phyloP scores from a whole-genome alignment of 2,113 vertebrate genomes.

The Desmodus rotundus region DNA sequence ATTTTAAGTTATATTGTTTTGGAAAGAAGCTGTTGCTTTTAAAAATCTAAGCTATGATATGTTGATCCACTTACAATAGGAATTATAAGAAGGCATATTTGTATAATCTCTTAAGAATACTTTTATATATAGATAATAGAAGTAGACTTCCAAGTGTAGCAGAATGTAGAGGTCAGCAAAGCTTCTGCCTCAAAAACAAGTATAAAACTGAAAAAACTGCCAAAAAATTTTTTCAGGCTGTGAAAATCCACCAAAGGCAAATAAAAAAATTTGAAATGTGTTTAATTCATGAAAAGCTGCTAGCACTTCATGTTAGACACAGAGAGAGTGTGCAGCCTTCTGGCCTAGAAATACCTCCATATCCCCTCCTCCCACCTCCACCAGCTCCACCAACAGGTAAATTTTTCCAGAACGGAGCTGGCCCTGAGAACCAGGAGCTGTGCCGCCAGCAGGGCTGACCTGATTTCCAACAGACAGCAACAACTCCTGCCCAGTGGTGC shows the following conservation, averaged over 20 bases:
- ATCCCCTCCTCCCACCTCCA: too few relatives aligned
- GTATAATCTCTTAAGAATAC: not conserved
- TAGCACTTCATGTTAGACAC: not conserved
- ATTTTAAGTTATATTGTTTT: conserved; percentile 12
- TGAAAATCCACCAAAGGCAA: not conserved
- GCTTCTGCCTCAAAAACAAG: not conserved
- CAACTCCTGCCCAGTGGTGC: not conserved
- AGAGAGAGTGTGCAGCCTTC: not conserved
- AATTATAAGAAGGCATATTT: not conserved
- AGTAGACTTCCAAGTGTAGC: not conserved
- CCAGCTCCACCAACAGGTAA: not conserved
- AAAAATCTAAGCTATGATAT: not conserved
- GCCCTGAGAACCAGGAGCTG: not conserved
- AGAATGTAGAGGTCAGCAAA: conserved; percentile 1
- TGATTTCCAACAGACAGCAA: not conserved
- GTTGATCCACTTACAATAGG: not conserved
- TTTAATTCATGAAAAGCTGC: not conserved
- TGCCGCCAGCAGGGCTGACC: not conserved
- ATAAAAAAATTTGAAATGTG: not conserved
- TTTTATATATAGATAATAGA: not conserved
- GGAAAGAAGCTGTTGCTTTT: not conserved
- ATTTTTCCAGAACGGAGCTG: not conserved
- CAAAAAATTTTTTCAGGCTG: not conserved
- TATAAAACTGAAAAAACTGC: not conserved
- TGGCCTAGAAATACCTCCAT: not conserved